Percentiles rank a stretch among this genome's conserved stretches.
phyloP scores from a whole-genome alignment of 2,888 invertebrate species.

The Phengaris alcon region DNA sequence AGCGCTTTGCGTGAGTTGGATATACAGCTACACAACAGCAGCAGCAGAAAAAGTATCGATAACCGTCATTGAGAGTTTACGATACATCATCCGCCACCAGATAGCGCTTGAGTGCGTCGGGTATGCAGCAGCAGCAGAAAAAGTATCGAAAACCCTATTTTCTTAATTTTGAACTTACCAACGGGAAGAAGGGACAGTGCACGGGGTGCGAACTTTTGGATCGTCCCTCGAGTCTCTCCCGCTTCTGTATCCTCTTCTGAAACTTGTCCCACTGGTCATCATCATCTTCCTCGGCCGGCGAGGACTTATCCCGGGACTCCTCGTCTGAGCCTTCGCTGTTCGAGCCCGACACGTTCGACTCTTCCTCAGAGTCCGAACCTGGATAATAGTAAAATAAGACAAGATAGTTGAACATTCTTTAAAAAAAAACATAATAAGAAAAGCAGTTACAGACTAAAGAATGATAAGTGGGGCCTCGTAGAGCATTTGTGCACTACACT shows the following conservation, averaged over 20 bases:
- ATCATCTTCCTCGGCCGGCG: constrained; percentile 84
- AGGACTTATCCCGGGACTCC: constrained; percentile 81
- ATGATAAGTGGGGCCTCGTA: too few relatives aligned
- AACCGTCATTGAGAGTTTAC: too few relatives aligned
- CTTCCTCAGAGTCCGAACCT: constrained; percentile 51
- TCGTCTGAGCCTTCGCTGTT: constrained; percentile 72
- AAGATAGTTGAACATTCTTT: too few relatives aligned
- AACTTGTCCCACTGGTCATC: constrained; percentile 97
- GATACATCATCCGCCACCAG: too few relatives aligned
- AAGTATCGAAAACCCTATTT: too few relatives aligned
- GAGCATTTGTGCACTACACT: too few relatives aligned
- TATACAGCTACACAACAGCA: too few relatives aligned
- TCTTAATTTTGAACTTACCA: constrained; percentile 68
- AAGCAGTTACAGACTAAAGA: not conserved
- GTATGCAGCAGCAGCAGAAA: too few relatives aligned
- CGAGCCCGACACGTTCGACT: constrained; percentile 73
- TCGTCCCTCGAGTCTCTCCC: constrained; percentile 94
- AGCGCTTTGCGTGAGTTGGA: too few relatives aligned
- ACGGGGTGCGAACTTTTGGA: constrained; percentile 97
- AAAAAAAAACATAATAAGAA: too few relatives aligned
- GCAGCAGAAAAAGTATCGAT: too few relatives aligned
- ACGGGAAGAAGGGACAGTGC: constrained; percentile 97
- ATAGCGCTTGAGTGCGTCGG: too few relatives aligned
- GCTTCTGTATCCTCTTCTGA: constrained; percentile 91
- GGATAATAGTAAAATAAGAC: not conserved